Evolutionary conservation across 2,888 invertebrate species (phyloP), one percentile per base, ranked within the genome.

Genomic region (Melinopterus prodromus): DNA sequence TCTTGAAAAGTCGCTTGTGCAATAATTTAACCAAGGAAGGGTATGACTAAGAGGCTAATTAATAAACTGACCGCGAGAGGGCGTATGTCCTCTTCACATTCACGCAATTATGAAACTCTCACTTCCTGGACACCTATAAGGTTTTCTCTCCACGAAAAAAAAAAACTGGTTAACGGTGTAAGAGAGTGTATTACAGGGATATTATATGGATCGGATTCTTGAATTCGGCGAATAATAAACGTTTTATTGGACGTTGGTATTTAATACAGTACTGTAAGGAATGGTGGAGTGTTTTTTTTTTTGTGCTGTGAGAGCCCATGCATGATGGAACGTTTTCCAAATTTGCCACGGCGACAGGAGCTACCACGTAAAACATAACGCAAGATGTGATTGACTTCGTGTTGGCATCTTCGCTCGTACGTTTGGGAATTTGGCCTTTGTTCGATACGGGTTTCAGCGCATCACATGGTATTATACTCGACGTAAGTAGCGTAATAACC

Each of bases 1-100:
- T 53, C 53, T 53, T 53, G 70, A 78, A 80, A 80, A 78, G 71
- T 69, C 79, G 14, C 77, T 79, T 79, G 79, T 79, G 79, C 79
- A 79, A 79, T 76, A 75, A 77, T 79, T 79, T 71, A 7, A n/a
- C 35, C 35, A 72, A 53, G 53, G 9, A 36, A 26, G 15, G 72
- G 15, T 36, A 72, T 72, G 72, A 72, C 72, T 72, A 72, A 72
- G 72, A n/a, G 36, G 35, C 36, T 72, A 36, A 72, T 26, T 72
- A 72, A 16, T 72, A 72, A 72, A 53, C 53, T 53, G 53, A 53
- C 53, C 53, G 53, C 53, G 9, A 53, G 53, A 53, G 53, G 53
- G 53, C 53, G 53, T 53, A 53, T 53, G 53, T 53, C 53, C 53
- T 53, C 53, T 53, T 53, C 53, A 53, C 53, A 53, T 53, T 53